Evolutionary conservation across 2,113 vertebrate species (phyloP).

Genomic region (Hydrolagus affinis): DNA sequence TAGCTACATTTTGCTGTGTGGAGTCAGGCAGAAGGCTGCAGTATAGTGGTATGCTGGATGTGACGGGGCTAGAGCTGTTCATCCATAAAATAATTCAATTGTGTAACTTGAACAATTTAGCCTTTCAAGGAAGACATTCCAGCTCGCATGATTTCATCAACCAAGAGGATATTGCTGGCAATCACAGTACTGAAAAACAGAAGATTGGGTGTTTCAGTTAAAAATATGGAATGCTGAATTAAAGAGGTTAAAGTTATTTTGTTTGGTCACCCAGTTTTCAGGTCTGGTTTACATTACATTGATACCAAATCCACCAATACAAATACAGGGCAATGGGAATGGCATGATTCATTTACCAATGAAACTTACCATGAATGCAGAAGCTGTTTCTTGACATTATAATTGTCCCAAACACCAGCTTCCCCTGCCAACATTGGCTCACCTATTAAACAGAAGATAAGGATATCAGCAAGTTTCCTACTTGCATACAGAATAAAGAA

Average conservation of each 20-base stretch:
- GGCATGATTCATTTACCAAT: neutral
- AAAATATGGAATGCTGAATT: neutral
- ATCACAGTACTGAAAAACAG: conserved; percentile 74
- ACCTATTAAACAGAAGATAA: conserved; percentile 54
- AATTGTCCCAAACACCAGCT: conserved; percentile 91
- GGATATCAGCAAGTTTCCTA: neutral
- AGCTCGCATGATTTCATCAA: conserved; percentile 95
- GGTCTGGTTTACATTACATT: neutral
- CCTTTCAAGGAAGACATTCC: conserved; percentile 95
- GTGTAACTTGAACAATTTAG: conserved; percentile 49
- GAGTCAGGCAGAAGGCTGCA: neutral
- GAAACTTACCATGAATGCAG: conserved; percentile 87
- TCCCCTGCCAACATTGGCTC: conserved; percentile 84
- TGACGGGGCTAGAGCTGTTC: neutral
- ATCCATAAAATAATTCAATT: neutral
- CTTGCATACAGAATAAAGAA: no score
- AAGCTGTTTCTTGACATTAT: conserved; percentile 92
- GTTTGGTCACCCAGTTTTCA: no score
- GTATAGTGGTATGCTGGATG: conserved; percentile 15
- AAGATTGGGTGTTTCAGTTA: neutral
- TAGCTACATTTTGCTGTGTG: neutral
- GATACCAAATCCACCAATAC: neutral
- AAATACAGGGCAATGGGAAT: no score
- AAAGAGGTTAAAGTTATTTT: neutral
- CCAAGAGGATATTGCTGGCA: conserved; percentile 90